Base-by-base conservation (phyloP, 2,113 vertebrate genomes). In the Nicator chloris region DNA sequence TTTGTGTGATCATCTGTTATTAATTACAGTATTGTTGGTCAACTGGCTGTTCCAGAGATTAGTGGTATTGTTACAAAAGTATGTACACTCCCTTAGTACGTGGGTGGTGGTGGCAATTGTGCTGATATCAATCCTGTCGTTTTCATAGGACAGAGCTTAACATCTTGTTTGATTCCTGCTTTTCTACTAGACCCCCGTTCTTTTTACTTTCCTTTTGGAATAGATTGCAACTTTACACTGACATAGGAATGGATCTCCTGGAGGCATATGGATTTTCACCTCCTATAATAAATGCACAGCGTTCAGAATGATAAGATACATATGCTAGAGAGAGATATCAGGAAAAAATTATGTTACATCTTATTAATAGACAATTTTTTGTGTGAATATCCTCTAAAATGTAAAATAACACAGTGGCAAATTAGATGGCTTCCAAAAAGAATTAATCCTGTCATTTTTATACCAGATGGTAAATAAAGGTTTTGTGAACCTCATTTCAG, bases 31-130 rank as follows among this genome's bases (percentile, higher is more conserved):
- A 88, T 50, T 96, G 85, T 90, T 90, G 75, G 88, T 96, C 93
- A 93, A 66, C 68, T 77, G 64, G 54, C 82, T 88, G 85, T 77
- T 95, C 54, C 68, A 95, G 72, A 9, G 64, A 93, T 93, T 66
- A 90, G 75, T 75, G 40, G 87, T 73, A 96, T 94, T 97, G 92
- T 94, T 96, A 71, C 56, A 94, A 86, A 96, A 96, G 39, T n/a
- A 63, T 77, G 95, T 31, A 66, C 76, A 93, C 93, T 96, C 92
- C 82, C 94, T 90, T 37, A 90, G 73, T 92, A 75, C 3, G 31
- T 90, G 96, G 84, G 93, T 93, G 94, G 90, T 91, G 78, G 70
- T 91, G 78, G 93, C 54, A 66, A 51, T 91, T 73, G 47, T 90
- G 93, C 37, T 90, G 66, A 66, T 90, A 93, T n/a, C 7, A 1